These are phyloP conservation scores for Troilus luridus DNA, from an alignment of 2,888 invertebrate species.

Conservation along the genomic window DNA sequence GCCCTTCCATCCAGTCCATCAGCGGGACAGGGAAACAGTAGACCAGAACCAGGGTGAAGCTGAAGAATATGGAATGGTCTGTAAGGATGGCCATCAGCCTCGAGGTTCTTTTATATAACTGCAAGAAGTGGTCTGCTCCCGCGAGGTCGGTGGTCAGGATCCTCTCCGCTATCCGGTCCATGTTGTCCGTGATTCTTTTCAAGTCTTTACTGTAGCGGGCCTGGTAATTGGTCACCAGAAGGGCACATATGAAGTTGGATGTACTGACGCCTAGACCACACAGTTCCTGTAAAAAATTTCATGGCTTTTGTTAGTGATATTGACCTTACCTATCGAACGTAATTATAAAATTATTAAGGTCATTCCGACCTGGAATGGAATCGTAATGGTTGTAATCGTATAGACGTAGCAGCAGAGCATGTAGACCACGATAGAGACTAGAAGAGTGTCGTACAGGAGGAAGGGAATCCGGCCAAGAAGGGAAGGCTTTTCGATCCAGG, in stretches of 20 bases:
- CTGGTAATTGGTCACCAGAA: not conserved
- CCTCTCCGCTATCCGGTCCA: conserved; percentile 3
- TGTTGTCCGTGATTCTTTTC: conserved; percentile 13
- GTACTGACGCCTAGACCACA: conserved; percentile 27
- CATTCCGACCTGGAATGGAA: not conserved
- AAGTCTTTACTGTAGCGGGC: not conserved
- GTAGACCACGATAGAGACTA: not conserved
- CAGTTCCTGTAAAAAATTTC: not conserved
- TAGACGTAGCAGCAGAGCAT: conserved; percentile 7
- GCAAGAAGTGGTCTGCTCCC: not conserved
- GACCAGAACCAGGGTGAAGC: not conserved
- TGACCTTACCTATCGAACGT: not conserved
- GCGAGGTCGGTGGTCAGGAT: not conserved
- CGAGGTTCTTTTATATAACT: not conserved
- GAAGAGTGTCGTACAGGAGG: not conserved
- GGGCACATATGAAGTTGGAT: conserved; percentile 3
- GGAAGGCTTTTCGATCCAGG: conserved; percentile 31
- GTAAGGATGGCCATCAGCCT: conserved; percentile 25
- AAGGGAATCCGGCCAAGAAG: not conserved
- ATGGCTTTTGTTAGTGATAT: not conserved
- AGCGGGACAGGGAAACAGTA: conserved; percentile 4
- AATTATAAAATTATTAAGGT: too few species aligned
- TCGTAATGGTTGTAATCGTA: not conserved
- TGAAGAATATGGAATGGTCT: not conserved
- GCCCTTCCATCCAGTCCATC: conserved; percentile 16